phyloP scores from a whole-genome alignment of 2,113 vertebrate genomes.

The Equus quagga region DNA sequence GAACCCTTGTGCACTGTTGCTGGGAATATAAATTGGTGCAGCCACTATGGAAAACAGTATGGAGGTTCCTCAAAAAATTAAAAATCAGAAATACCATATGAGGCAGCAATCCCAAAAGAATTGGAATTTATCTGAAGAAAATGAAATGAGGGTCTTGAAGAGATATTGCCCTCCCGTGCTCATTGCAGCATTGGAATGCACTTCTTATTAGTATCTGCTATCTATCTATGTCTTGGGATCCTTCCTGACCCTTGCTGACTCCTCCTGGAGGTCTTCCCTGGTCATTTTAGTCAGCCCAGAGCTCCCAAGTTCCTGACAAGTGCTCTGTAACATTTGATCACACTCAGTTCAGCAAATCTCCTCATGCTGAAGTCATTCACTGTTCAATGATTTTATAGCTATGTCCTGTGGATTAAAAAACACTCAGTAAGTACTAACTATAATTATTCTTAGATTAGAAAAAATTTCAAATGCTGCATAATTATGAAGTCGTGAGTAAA shows the following conservation, averaged over 20 bases:
- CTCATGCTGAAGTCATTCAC: neutral
- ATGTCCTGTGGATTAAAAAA: neutral
- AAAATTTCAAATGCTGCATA: neutral
- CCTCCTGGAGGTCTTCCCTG: neutral
- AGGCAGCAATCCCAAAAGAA: neutral
- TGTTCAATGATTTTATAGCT: neutral
- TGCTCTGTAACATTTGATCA: neutral
- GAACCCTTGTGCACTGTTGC: neutral
- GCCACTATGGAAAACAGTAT: neutral
- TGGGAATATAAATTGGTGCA: neutral
- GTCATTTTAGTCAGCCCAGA: neutral
- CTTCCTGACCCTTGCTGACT: neutral
- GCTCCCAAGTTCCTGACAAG: neutral
- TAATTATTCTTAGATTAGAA: neutral
- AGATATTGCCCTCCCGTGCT: neutral
- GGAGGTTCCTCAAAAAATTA: too few species aligned
- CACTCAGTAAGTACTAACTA: neutral
- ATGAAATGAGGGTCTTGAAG: neutral
- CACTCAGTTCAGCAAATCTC: neutral
- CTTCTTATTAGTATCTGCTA: neutral
- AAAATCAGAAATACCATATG: too few species aligned
- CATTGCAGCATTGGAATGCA: neutral
- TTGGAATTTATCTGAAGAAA: neutral
- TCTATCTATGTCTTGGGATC: neutral
- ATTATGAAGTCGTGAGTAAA: neutral